Evolutionary conservation across 2,113 vertebrate species (phyloP), one percentile per base, ranked within the genome.

Genomic region (Thalassoma bifasciatum): DNA sequence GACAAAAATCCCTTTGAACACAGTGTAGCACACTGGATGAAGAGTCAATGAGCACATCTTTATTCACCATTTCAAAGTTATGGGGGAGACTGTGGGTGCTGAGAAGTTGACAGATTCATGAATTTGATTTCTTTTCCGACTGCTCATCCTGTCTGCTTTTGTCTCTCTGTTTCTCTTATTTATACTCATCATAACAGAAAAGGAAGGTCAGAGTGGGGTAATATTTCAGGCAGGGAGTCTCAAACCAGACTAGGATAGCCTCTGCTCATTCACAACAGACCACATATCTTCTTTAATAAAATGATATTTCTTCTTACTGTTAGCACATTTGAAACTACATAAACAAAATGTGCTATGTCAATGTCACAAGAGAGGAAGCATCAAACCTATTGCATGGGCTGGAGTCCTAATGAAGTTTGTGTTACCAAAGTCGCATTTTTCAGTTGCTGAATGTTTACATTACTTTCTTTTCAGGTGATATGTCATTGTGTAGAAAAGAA

Each of bases 61-160:
- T 61, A 24, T 44, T 17, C 38, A 24, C 10, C 26, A n/a, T 47
- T 50, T 64, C 44, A 50, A 50, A 64, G 49, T 64, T 22, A 64
- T 37, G 61, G 50, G 61, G 46, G 10, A 19, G 50, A 36, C 21
- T 22, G 11, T 50, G 46, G 36, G 50, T 3, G 26, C 44, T 50
- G 13, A 16, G n/a, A 36, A 50, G 46, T 10, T 46, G 14, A 21
- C 44, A 16, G 46, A 50, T 36, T 64, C 46, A 64, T 64, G 49
- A 50, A 64, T 11, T 6, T 21, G 44, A n/a, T 10, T 63, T 42
- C 7, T 11, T 36, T 46, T 22, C 40, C 24, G 23, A 61, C 11
- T 62, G 30, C 24, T 36, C 13, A 23, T 24, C 10, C 4, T 7
- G 42, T 34, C n/a, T 64, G 30, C 30, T 50, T 64, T 50, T 50